Conservation (phyloP, 2,888 invertebrate genomes). For the Apotomis betuletana region DNA sequence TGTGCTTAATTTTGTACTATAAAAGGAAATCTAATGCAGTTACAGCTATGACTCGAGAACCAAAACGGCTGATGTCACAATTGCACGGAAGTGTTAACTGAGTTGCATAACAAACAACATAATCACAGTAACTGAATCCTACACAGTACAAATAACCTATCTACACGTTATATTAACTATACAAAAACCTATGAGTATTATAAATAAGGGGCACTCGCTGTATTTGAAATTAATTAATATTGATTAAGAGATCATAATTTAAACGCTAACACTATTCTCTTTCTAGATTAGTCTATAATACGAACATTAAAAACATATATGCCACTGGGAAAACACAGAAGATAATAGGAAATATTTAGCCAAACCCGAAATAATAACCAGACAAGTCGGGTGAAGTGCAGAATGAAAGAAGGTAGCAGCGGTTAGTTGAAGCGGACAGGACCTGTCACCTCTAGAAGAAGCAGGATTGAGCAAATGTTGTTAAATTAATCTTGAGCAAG, state of each 20-base stretch:
- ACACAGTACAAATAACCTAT: slow-evolving; percentile 36
- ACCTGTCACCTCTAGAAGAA: slow-evolving; percentile 49
- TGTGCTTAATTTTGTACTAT: slow-evolving; percentile 66
- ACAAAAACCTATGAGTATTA: slow-evolving; percentile 83
- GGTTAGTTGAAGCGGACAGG: slow-evolving; percentile 15
- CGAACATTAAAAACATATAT: slow-evolving; percentile 68
- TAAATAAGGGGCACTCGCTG: slow-evolving; percentile 76
- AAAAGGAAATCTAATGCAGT: slow-evolving; percentile 49
- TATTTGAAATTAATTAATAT: slow-evolving; percentile 81
- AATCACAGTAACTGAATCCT: slow-evolving; percentile 64
- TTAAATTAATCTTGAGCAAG: slow-evolving; percentile 81
- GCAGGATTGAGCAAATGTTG: slow-evolving; percentile 80
- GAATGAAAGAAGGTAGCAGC: slow-evolving; percentile 8
- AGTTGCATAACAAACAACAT: slow-evolving; percentile 51
- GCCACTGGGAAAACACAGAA: slow-evolving; percentile 67
- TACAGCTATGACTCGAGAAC: slow-evolving; percentile 31
- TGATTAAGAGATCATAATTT: slow-evolving; percentile 84
- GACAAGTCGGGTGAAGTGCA: slow-evolving; percentile 18
- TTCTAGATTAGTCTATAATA: slow-evolving; percentile 80
- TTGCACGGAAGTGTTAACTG: slow-evolving; percentile 26
- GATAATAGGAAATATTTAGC: slow-evolving; percentile 52
- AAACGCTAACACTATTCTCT: slow-evolving; percentile 74
- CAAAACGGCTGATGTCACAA: slow-evolving; percentile 18
- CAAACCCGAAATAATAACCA: slow-evolving; percentile 52
- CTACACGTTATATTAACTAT: slow-evolving; percentile 61